Base-by-base conservation (phyloP, 2,113 vertebrate genomes). In the Poecilia latipinna region DNA sequence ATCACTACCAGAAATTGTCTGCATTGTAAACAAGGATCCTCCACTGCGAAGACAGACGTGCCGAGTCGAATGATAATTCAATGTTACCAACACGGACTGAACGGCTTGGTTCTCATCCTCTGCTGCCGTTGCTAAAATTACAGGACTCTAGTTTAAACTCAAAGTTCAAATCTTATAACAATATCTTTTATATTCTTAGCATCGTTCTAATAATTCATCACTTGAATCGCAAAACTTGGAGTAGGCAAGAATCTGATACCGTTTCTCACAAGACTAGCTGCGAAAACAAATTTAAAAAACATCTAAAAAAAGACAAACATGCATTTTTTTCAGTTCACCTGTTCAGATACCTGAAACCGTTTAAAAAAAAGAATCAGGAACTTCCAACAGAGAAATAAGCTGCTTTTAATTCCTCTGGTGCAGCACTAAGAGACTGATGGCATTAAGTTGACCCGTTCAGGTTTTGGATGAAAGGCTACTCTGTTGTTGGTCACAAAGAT, bases 381-480 rank as follows among this genome's bases (percentile, higher is more conserved):
- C 39, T 15, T 22, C 48, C 57, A 24, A 79, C 66, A 42, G 62
- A 64, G 73, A 67, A 33, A 48, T 51, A 35, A 84, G 29, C 79
- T 62, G 61, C 24, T 61, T 65, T 61, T 76, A 68, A 70, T 76
- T 65, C 31, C 64, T 71, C 60, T 37, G 28, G 31, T 24, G 8
- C 66, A 24, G 32, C 31, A 32, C 39, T 12, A 8, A 35, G 26
- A 70, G 44, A 39, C 72, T 6, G n/a, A 42, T 28, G 26, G 24
- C 51, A 57, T 57, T 57, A 57, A 32, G 60, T 32, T 44, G 66
- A 77, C 70, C 77, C 82, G 37, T 51, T 51, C 68, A 76, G 51
- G 22, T 26, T 64, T 29, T 48, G 69, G 67, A 85, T 87, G 61
- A 88, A 82, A 85, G 71, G 74, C 66, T 26, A 70, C 65, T 70